Evolutionary conservation across 2,888 invertebrate species (phyloP).

Genomic region (Neelides folsomi): DNA sequence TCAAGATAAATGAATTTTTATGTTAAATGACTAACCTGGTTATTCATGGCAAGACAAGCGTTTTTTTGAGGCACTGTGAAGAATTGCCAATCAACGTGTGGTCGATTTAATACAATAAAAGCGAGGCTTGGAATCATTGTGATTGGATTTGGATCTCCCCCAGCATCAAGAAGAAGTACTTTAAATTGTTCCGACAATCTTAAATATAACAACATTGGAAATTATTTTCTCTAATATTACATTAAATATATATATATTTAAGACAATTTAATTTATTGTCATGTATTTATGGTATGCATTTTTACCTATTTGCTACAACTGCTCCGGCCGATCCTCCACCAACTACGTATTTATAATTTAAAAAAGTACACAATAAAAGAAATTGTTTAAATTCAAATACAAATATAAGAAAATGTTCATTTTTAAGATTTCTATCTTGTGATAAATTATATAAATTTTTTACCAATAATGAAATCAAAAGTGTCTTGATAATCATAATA

Average conservation of each 20-base stretch:
- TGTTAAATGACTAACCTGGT: slow-evolving; percentile 19
- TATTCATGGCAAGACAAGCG: slow-evolving; percentile 26
- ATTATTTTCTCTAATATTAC: no score
- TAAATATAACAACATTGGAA: no score
- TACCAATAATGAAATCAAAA: slow-evolving; percentile 19
- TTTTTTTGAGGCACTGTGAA: slow-evolving; percentile 29
- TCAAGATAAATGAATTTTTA: no score
- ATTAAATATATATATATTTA: no score
- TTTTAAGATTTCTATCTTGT: no score
- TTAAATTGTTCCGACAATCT: slow-evolving; percentile 23
- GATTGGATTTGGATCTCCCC: slow-evolving; percentile 26
- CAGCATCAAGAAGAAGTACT: slow-evolving; percentile 25
- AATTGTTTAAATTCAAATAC: no score
- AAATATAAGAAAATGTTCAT: no score
- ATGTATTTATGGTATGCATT: no score
- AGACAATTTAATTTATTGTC: no score
- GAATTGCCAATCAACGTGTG: slow-evolving; percentile 28
- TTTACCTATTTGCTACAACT: slow-evolving; percentile 12
- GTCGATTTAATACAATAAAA: slow-evolving; percentile 25
- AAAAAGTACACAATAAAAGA: no score
- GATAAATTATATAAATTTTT: no score
- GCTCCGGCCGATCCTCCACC: slow-evolving; percentile 19
- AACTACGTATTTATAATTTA: no score
- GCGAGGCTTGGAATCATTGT: slow-evolving; percentile 23
- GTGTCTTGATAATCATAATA: slow-evolving; percentile 8